Evolutionary conservation across 23 tunicate genomes (phyloP).

Genomic region (Trididemnum clinides): DNA sequence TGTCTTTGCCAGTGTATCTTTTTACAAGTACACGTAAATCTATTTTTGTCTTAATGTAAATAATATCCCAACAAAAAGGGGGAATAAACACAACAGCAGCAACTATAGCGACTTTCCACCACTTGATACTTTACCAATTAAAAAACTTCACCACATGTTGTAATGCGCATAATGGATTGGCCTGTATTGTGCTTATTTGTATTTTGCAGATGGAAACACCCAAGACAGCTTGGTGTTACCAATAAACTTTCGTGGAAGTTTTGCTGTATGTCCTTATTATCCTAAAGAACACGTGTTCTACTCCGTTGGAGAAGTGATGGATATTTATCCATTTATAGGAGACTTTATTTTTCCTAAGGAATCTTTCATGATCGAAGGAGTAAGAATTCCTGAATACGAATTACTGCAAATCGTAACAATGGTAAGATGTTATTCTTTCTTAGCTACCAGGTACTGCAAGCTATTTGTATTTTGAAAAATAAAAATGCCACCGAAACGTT

Average conservation of each 20-base stretch:
- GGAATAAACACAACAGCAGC: no score
- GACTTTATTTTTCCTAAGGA: conserved; percentile 11
- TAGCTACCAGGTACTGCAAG: background rate
- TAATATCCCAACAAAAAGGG: no score
- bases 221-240: conserved; percentile 1
- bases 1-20: no score
- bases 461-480: background rate
- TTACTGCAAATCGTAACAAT: background rate
- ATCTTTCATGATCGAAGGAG: background rate
- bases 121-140: no score
- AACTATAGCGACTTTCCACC: no score
- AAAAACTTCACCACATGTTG: background rate
- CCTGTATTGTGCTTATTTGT: background rate
- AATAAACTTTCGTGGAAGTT: background rate
- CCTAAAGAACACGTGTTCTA: background rate
- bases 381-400: background rate
- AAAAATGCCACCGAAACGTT: background rate
- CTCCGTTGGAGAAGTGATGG: conserved; percentile 2
- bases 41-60: no score
- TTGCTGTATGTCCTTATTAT: background rate
- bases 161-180: background rate
- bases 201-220: background rate
- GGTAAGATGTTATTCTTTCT: conserved; percentile 1
- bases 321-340: conserved; percentile 15
- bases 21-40: no score